Conservation (phyloP, 2,888 invertebrate species). For the Cheiracanthium punctorium region DNA sequence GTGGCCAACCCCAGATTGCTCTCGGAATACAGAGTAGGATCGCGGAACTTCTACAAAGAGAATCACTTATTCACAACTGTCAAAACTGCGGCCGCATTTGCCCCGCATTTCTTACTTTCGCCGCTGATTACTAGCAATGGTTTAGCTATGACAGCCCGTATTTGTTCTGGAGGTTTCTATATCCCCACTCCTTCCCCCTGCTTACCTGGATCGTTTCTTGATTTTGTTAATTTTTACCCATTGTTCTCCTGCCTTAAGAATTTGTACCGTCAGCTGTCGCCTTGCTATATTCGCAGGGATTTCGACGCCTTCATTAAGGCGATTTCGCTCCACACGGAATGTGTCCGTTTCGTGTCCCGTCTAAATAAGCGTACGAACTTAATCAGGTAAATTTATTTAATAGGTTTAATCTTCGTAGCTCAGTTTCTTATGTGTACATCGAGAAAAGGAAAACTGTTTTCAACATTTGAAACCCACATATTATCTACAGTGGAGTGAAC, state of each 20-base stretch:
- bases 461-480: too few species aligned
- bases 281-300: constrained; percentile 4
- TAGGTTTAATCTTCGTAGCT: too few species aligned
- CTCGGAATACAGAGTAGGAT: constrained; percentile 49
- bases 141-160: constrained; percentile 38
- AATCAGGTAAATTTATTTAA: too few species aligned
- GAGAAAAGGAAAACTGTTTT: too few species aligned
- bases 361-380: neutral
- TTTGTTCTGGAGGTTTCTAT: constrained; percentile 27
- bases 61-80: constrained; percentile 67
- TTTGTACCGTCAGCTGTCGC: constrained; percentile 42
- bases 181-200: neutral
- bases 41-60: constrained; percentile 57
- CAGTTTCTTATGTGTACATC: too few species aligned
- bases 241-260: constrained; percentile 25
- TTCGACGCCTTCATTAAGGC: constrained; percentile 40
- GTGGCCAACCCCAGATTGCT: constrained; percentile 20
- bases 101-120: constrained; percentile 54
- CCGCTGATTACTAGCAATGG: neutral
- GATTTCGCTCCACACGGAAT: neutral
- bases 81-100: constrained; percentile 63
- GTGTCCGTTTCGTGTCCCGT: neutral
- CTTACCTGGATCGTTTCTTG: too few species aligned
- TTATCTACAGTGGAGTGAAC: too few species aligned
- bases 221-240: constrained; percentile 28